Conservation (phyloP, 2,888 invertebrate genomes). For the Diplazon laetatorius region DNA sequence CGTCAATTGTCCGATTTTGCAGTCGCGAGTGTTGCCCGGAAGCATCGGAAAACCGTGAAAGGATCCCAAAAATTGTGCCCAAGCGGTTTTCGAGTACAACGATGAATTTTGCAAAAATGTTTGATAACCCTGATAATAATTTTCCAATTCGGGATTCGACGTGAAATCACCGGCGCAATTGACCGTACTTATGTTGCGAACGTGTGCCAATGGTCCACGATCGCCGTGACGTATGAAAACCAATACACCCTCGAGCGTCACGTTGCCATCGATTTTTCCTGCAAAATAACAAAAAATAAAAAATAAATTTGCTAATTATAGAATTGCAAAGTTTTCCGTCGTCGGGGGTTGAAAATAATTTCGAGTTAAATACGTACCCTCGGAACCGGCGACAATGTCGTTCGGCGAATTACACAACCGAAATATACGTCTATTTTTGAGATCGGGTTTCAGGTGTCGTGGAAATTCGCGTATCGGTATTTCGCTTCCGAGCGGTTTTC, state of each 20-base stretch:
- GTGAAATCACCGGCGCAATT: slow-evolving; percentile 88
- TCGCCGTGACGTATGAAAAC: slow-evolving; percentile 94
- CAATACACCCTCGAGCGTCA: slow-evolving; percentile 88
- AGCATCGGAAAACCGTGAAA: slow-evolving; percentile 93
- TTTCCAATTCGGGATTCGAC: slow-evolving; percentile 72
- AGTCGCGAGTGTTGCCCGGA: slow-evolving; percentile 87
- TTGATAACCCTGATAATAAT: slow-evolving; percentile 75
- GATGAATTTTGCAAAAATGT: slow-evolving; percentile 77
- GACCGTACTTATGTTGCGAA: slow-evolving; percentile 90
- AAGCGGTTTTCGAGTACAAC: slow-evolving; percentile 82
- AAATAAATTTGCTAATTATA: too few species aligned
- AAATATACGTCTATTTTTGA: slow-evolving; percentile 87
- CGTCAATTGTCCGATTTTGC: slow-evolving; percentile 94
- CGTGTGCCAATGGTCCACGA: slow-evolving; percentile 92
- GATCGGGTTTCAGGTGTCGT: slow-evolving; percentile 85
- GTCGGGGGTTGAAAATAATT: not conserved
- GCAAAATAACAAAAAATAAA: slow-evolving; percentile 72
- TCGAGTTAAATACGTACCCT: slow-evolving; percentile 85
- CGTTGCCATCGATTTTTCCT: slow-evolving; percentile 84
- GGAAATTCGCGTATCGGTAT: slow-evolving; percentile 83
- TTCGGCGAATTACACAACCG: slow-evolving; percentile 89
- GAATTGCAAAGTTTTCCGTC: not conserved
- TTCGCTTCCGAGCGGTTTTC: slow-evolving; percentile 80
- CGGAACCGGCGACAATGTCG: slow-evolving; percentile 87
- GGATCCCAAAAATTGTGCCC: slow-evolving; percentile 90